Conservation (phyloP, 2,113 vertebrate species). For the Lethenteron camtschaticum region DNA sequence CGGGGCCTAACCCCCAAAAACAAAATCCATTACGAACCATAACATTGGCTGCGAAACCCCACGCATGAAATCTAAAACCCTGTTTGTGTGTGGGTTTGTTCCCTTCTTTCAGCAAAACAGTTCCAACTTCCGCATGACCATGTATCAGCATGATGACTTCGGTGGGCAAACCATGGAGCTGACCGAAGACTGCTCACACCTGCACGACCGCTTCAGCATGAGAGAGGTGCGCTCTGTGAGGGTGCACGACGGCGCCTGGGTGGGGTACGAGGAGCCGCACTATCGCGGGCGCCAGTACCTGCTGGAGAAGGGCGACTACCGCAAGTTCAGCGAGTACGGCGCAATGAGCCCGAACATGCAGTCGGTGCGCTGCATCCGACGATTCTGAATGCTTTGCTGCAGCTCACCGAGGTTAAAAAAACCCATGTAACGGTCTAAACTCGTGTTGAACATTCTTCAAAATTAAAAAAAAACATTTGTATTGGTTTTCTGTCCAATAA, state of each 20-base stretch:
- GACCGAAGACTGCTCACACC: conserved; percentile 53
- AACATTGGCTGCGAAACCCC: too few relatives aligned
- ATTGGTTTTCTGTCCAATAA: too few relatives aligned
- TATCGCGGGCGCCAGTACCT: conserved; percentile 67
- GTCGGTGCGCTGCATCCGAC: conserved; percentile 30
- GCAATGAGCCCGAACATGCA: conserved; percentile 51
- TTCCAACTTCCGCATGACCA: conserved; percentile 8
- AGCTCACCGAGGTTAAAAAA: too few relatives aligned
- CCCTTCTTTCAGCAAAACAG: conserved; percentile 8
- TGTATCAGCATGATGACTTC: conserved; percentile 26
- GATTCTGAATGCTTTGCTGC: too few relatives aligned
- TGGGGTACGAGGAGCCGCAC: conserved; percentile 75
- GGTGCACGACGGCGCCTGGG: conserved; percentile 68
- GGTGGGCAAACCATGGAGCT: conserved; percentile 53
- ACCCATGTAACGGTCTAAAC: too few relatives aligned
- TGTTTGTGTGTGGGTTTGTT: not conserved
- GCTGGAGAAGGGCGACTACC: conserved; percentile 54
- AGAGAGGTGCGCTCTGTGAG: conserved; percentile 52
- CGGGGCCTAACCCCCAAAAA: too few relatives aligned
- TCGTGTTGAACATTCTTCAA: too few relatives aligned
- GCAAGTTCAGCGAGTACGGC: conserved; percentile 46
- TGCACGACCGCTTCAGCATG: conserved; percentile 49
- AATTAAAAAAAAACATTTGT: too few relatives aligned
- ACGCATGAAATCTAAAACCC: too few relatives aligned
- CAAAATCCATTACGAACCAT: too few relatives aligned